These are phyloP conservation scores for Calcarius lapponicus DNA, from an alignment of 2,797 vertebrate genomes.

Conservation along the genomic window DNA sequence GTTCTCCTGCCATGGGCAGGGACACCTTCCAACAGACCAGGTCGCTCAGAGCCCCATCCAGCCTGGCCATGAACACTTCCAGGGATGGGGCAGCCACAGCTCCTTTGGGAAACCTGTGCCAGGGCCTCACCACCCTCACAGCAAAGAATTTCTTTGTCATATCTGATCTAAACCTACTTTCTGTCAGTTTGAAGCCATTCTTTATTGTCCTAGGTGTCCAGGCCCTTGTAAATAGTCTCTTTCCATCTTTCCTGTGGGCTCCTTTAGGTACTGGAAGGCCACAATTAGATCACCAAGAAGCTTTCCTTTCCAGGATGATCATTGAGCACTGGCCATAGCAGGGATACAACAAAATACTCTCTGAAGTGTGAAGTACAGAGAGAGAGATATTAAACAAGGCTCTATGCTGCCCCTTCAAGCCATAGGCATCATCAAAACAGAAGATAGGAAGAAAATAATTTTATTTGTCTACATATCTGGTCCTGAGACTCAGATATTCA, in stretches of 20 bases:
- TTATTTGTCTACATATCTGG: not conserved
- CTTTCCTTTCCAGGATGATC: not conserved
- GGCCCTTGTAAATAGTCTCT: accelerated
- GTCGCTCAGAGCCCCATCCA: accelerated
- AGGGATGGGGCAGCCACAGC: accelerated
- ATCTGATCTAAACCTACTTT: accelerated
- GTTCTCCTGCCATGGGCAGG: not conserved
- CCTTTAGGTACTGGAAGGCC: not conserved
- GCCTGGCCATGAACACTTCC: not conserved
- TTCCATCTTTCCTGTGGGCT: not conserved
- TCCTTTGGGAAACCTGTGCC: accelerated
- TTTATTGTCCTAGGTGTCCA: too few relatives aligned
- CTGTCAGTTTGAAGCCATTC: not conserved
- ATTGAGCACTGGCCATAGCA: not conserved
- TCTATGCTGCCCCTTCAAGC: not conserved
- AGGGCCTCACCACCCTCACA: accelerated
- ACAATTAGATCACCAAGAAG: too few relatives aligned
- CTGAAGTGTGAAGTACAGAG: not conserved
- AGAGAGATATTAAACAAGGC: not conserved
- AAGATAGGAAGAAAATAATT: not conserved
- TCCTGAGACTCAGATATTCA: not conserved
- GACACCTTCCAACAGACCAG: not conserved
- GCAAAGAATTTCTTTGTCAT: not conserved
- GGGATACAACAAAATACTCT: not conserved
- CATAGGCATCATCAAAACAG: not conserved